These are phyloP conservation scores for Apaloderma vittatum DNA, from an alignment of 2,113 vertebrate species.

Conservation along the genomic window DNA sequence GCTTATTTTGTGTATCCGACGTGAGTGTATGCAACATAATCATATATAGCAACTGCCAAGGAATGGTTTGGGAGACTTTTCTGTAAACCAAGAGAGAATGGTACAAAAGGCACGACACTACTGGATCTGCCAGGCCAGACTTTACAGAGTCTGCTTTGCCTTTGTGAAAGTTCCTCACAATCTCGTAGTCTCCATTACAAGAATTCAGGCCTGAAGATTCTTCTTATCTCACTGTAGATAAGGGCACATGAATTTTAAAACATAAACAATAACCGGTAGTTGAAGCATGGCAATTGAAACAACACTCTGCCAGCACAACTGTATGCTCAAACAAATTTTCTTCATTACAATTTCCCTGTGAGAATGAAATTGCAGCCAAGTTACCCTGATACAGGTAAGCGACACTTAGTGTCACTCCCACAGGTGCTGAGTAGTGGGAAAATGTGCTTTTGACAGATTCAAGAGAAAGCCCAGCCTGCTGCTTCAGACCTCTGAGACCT, in stretches of 20 bases:
- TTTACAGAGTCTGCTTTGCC: neutral
- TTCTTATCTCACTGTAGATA: neutral
- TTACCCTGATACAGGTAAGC: neutral
- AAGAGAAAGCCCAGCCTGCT: neutral
- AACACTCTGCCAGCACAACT: neutral
- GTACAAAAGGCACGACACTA: neutral
- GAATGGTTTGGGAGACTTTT: neutral
- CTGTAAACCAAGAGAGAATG: neutral
- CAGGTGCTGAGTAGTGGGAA: neutral
- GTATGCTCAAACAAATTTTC: neutral
- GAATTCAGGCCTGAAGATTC: neutral
- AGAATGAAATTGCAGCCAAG: neutral
- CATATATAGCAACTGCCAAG: neutral
- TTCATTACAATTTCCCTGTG: neutral
- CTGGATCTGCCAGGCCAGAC: neutral
- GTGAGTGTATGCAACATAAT: neutral
- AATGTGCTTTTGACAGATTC: neutral
- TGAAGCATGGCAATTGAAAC: neutral
- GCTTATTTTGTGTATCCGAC: neutral
- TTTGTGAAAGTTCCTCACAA: neutral
- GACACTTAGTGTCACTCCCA: neutral
- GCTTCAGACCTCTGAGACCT: neutral
- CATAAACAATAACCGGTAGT: neutral
- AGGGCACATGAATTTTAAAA: neutral
- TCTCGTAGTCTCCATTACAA: neutral